Evolutionary conservation across 2,888 invertebrate species (phyloP).

Genomic region (Archips xylosteana): DNA sequence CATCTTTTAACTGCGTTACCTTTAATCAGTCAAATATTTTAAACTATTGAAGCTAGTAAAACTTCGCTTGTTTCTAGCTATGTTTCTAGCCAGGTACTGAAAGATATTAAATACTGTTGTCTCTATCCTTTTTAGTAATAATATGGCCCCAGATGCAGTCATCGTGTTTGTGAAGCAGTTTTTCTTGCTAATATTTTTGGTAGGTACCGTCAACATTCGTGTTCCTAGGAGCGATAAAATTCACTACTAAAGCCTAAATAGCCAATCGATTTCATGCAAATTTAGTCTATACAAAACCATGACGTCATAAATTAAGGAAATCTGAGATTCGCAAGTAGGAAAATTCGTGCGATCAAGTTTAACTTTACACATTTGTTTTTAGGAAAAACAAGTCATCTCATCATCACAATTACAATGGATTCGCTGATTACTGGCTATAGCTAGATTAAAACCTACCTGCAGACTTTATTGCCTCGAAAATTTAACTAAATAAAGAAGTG

Average conservation of each 20-base stretch:
- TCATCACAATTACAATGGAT: background rate
- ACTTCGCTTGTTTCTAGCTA: conserved; percentile 6
- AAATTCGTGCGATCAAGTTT: background rate
- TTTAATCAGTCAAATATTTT: conserved; percentile 26
- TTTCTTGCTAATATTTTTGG: background rate
- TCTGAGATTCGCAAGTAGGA: conserved; percentile 23
- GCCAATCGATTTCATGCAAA: conserved; percentile 20
- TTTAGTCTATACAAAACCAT: background rate
- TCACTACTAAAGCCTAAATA: conserved; percentile 10
- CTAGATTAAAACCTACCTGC: background rate
- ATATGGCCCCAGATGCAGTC: conserved; percentile 1
- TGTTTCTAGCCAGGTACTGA: conserved; percentile 36
- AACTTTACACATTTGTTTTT: background rate
- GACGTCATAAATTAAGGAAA: background rate
- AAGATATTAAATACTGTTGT: conserved; percentile 25
- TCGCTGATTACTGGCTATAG: background rate
- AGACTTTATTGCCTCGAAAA: background rate
- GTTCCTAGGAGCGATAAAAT: conserved; percentile 4
- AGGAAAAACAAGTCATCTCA: too few species aligned
- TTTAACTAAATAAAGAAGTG: background rate
- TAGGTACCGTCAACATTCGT: background rate
- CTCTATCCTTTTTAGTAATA: background rate
- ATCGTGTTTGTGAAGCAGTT: background rate
- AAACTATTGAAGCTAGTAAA: conserved; percentile 12
- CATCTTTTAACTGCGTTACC: conserved; percentile 25